Evolutionary conservation across 2,888 invertebrate genomes (phyloP), one percentile per base, ranked within the genome.

Genomic region (Dicyrtoma fusca): DNA sequence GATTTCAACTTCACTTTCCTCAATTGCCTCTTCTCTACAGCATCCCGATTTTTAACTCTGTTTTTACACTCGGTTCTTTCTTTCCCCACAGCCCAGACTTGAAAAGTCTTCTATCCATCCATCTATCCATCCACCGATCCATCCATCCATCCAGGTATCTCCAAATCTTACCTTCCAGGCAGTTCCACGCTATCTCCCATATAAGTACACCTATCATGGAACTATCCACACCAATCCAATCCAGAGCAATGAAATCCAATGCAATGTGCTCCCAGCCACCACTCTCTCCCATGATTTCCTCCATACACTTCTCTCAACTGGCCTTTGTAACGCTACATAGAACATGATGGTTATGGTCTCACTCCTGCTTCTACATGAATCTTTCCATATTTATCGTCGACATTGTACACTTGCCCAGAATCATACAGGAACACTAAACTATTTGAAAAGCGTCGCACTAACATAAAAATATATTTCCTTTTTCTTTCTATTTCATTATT

Each of bases 1-100:
- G 62, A 71, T 71, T 71, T 71, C 53, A 71, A 63, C 71, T 64
- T 64, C 71, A 71, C 71, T 71, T 55, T 63, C 63, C 63, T 19
- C 62, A 71, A 71, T 71, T 71, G 71, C 53, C 63, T 68, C 44
- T 64, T 26, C 55, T 57, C 45, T 23, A 23, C 47, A 63, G 19
- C 63, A 17, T 49, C 23, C 23, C 21, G 21, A 21, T 44, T 59
- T 34, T 19, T 44, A 26, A 21, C 64, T 63, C 55, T 42, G 5
- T 26, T 59, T 34, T 25, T 17, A 17, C 23, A 6, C 44, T 53
- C 44, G 17, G 19, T 26, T 34, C 51, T 53, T 42, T 23, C 4
- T 26, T 42, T 34, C 11, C 8, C 17, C 55, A 26, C 57, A 23
- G 57, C 23, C 11, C 13, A 55, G 11, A 55, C 55, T 51, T n/a